Base-by-base conservation (phyloP, 2,888 invertebrate genomes). In the Platycnemis pennipes region DNA sequence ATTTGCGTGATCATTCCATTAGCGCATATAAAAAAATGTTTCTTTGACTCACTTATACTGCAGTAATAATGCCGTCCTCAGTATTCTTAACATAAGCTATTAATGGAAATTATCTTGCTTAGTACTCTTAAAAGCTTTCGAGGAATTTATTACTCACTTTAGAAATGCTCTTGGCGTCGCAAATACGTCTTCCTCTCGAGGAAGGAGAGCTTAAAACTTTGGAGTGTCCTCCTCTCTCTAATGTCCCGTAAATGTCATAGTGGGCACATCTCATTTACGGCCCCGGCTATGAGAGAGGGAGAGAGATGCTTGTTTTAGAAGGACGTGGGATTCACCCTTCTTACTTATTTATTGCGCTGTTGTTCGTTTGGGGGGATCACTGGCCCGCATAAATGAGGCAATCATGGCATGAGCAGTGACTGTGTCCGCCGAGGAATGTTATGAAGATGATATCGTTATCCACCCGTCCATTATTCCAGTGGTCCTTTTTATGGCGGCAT, bases 401-500 rank as follows among this genome's bases (percentile, higher is more conserved):
- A 77, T 77, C 77, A 77, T 13, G 31, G 77, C 37, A 37, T 77
- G 77, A 77, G 77, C 26, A 13, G 77, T 77, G 77, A 37, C 77
- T 77, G 31, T 77, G 77, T 8, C 31, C 77, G 31, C 26, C 26
- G 13, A 77, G 77, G 77, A 37, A 77, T 37, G 37, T 77, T 31
- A 31, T 37, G 77, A 37, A 77, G 77, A 77, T 77, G 77, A 77
- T 37, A 37, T 77, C 77, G 77, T 77, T 37, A 37, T 13, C 37
- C 13, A 13, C 31, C 77, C 13, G 13, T 77, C 37, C 37, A 37
- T 31, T 77, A 16, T 77, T 37, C 31, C 37, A 37, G 77, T 31
- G 77, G 77, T 77, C 77, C 77, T 77, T 77, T 77, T 77, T 77
- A 77, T 37, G 77, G 37, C 37, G 31, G 31, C 77, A 77, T 77